Base-by-base conservation (phyloP, 2,113 vertebrate species). In the Phoxinus phoxinus region DNA sequence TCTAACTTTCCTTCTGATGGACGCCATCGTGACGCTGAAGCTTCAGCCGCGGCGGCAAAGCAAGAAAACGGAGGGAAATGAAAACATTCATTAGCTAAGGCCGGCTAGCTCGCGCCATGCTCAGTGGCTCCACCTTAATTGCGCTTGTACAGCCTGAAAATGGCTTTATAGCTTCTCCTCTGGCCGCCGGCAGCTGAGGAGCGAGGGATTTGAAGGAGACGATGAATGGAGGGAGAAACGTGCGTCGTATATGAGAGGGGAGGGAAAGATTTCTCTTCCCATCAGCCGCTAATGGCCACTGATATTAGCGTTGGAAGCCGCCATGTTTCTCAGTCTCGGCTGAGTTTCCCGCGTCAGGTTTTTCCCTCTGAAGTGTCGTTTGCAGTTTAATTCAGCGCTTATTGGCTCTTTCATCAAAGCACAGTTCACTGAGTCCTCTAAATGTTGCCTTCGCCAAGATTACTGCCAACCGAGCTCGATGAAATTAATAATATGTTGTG, bases 371-470 rank as follows among this genome's bases (percentile, higher is more conserved):
- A 86, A 76, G 83, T 85, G 67, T 85, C 77, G 65, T 84, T 87
- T 87, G 78, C 81, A 75, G 72, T 48, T 87, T 85, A 71, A 86
- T 90, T 87, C 88, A 13, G 7, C 37, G 37, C 63, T 44, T 59
- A 85, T 82, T 77, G 79, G 81, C 67, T 80, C 79, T 77, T 86
- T 83, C 37, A 86, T 89, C 65, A 83, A 81, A 72, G 27, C n/a
- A 80, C 61, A 72, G 27, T 80, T 86, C 83, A 83, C 75, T 81
- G 58, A 63, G 19, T 53, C 58, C 78, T 74, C 67, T 79, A 80
- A 87, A 79, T 74, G 73, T 74, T 86, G 76, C 80, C n/a, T 82
- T 23, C 48, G 17, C n/a, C n/a, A 10, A 78, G 73, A 78, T 79
- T 63, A 63, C 48, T 32, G 32, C 12, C 46, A 48, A 12, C 46